These are phyloP conservation scores for Aphis gossypii DNA, from an alignment of 1,140 invertebrate species.

Conservation along the genomic window DNA sequence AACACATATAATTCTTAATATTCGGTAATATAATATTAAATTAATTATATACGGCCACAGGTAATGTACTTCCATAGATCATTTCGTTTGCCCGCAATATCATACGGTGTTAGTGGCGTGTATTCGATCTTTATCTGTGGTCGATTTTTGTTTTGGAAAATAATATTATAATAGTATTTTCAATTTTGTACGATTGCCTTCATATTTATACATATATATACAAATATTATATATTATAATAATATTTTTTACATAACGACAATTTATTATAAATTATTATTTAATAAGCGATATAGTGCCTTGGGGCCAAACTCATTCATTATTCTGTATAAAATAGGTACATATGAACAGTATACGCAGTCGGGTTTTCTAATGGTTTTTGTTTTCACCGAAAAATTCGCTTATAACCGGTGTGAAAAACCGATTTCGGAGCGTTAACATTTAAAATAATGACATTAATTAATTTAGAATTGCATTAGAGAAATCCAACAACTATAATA, in stretches of 20 bases:
- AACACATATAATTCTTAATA: background rate
- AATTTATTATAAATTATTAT: background rate
- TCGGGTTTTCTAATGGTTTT: background rate
- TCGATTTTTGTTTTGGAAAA: background rate
- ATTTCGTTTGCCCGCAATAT: background rate
- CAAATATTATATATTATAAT: too few relatives aligned
- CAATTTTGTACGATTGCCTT: background rate
- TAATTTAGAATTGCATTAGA: background rate
- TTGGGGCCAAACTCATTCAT: background rate
- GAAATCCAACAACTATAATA: background rate
- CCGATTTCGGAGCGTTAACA: background rate
- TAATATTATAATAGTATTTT: background rate
- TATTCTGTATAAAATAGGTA: background rate
- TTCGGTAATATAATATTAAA: background rate
- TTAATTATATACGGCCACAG: background rate
- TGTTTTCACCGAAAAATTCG: background rate
- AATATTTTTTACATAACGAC: background rate
- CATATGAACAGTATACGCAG: background rate
- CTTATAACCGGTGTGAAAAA: background rate
- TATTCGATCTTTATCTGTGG: background rate
- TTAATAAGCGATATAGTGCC: background rate
- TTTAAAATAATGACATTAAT: background rate
- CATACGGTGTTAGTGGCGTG: too few relatives aligned
- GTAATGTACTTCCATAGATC: background rate
- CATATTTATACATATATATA: background rate